phyloP scores from a whole-genome alignment of 2,888 invertebrate genomes.

The Noctua janthe region DNA sequence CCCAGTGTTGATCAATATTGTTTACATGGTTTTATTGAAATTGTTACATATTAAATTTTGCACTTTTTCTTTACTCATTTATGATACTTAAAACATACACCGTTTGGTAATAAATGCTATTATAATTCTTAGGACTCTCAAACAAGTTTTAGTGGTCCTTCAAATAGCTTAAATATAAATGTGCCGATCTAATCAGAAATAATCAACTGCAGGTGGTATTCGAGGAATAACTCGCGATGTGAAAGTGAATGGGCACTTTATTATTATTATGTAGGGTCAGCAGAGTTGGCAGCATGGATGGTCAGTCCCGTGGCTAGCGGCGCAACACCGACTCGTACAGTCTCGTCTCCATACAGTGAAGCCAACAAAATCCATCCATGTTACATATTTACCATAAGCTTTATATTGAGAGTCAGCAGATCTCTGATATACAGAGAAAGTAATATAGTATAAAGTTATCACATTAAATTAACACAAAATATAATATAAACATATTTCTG shows the following conservation, averaged over 20 bases:
- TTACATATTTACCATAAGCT: constrained; percentile 63
- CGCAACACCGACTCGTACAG: constrained; percentile 54
- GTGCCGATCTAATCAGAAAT: constrained; percentile 72
- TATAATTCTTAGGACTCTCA: constrained; percentile 85
- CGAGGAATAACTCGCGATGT: constrained; percentile 69
- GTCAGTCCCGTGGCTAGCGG: constrained; percentile 65
- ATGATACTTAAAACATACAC: constrained; percentile 89
- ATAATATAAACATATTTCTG: constrained; percentile 89
- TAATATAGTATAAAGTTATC: constrained; percentile 89
- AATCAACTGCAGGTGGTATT: constrained; percentile 69
- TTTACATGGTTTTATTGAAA: constrained; percentile 90
- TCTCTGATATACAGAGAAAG: constrained; percentile 82
- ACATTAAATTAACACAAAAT: constrained; percentile 90
- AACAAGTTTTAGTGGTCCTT: constrained; percentile 84
- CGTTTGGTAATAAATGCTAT: constrained; percentile 90
- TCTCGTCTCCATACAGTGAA: constrained; percentile 55
- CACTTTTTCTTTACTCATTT: constrained; percentile 87
- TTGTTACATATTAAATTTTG: constrained; percentile 90
- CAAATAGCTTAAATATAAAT: constrained; percentile 82
- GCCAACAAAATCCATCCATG: constrained; percentile 67
- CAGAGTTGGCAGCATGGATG: constrained; percentile 68
- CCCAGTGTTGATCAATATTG: constrained; percentile 83
- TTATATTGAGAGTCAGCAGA: constrained; percentile 78
- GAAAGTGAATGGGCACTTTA: constrained; percentile 72
- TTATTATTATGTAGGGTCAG: constrained; percentile 69